These are phyloP conservation scores for Apodemia hepburni DNA, from an alignment of 2,888 invertebrate genomes.

Conservation along the genomic window DNA sequence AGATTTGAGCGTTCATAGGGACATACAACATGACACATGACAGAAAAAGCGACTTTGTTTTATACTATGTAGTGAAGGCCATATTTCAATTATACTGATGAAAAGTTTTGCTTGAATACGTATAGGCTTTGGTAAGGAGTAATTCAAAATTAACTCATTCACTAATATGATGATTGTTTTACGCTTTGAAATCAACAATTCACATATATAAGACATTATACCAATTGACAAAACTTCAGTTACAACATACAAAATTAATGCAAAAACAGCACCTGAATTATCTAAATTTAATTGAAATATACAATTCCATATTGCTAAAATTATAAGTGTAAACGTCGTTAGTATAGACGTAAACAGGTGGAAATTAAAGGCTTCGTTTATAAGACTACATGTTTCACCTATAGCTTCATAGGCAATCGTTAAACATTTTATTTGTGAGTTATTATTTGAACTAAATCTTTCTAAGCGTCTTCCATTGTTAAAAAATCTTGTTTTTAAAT, in stretches of 20 bases:
- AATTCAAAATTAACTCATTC: constrained; percentile 57
- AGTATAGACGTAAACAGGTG: not conserved
- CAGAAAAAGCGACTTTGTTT: too few species aligned
- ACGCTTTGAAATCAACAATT: constrained; percentile 42
- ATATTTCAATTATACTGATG: constrained; percentile 54
- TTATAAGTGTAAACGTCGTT: not conserved
- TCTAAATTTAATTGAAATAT: not conserved
- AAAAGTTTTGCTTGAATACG: constrained; percentile 57
- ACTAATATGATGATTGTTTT: constrained; percentile 47
- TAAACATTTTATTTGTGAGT: constrained; percentile 33
- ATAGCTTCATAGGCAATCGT: constrained; percentile 32
- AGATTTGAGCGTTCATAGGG: too few species aligned
- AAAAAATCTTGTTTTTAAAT: not conserved
- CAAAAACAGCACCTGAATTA: not conserved
- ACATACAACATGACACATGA: too few species aligned
- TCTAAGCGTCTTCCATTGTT: not conserved
- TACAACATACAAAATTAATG: not conserved
- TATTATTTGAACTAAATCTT: constrained; percentile 4
- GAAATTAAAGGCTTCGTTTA: constrained; percentile 40
- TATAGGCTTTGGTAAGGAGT: constrained; percentile 48
- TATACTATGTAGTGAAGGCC: too few species aligned
- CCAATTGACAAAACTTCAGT: constrained; percentile 5
- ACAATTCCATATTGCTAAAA: not conserved
- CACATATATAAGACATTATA: constrained; percentile 38
- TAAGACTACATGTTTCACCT: constrained; percentile 38